Percentiles rank a stretch among this genome's conserved stretches.
These are phyloP conservation scores for Chionodraco myersi DNA, from an alignment of 2,113 vertebrate species.

Conservation along the genomic window DNA sequence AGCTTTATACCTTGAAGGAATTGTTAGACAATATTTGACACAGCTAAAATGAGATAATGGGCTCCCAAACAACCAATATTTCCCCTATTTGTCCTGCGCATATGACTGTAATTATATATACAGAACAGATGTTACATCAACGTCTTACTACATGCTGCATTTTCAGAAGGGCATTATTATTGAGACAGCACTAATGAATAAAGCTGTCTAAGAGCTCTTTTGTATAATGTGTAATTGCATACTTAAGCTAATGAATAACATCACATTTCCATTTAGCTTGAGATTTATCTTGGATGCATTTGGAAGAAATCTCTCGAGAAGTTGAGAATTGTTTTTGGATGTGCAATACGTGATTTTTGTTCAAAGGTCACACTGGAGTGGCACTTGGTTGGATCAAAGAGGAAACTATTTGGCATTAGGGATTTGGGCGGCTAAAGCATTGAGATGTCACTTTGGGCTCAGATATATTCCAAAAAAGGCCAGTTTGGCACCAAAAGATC, in stretches of 20 bases:
- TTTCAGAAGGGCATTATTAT: slow-evolving; percentile 18
- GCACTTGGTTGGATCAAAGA: slow-evolving; percentile 25
- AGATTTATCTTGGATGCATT: neutral
- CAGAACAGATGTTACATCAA: slow-evolving; percentile 35
- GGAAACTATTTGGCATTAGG: slow-evolving; percentile 21
- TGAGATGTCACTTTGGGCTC: slow-evolving; percentile 1
- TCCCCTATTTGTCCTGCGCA: slow-evolving; percentile 24
- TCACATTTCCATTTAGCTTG: neutral
- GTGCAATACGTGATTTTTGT: slow-evolving; percentile 4
- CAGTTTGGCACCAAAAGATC: neutral
- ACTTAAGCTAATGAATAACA: slow-evolving; percentile 22
- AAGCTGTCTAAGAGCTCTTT: slow-evolving; percentile 18
- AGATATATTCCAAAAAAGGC: slow-evolving; percentile 2
- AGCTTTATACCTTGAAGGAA: neutral
- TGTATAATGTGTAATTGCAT: slow-evolving; percentile 13
- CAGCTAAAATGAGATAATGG: neutral
- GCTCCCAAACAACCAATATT: neutral
- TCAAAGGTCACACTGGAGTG: slow-evolving; percentile 23
- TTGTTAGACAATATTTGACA: neutral
- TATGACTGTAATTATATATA: slow-evolving; percentile 37
- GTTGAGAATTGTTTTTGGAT: neutral
- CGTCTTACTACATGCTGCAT: slow-evolving; percentile 20
- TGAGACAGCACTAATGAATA: slow-evolving; percentile 20
- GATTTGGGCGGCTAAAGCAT: neutral
- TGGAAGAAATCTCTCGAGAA: neutral